Base-by-base conservation (phyloP, 2,113 vertebrate genomes). In the Callospermophilus lateralis region DNA sequence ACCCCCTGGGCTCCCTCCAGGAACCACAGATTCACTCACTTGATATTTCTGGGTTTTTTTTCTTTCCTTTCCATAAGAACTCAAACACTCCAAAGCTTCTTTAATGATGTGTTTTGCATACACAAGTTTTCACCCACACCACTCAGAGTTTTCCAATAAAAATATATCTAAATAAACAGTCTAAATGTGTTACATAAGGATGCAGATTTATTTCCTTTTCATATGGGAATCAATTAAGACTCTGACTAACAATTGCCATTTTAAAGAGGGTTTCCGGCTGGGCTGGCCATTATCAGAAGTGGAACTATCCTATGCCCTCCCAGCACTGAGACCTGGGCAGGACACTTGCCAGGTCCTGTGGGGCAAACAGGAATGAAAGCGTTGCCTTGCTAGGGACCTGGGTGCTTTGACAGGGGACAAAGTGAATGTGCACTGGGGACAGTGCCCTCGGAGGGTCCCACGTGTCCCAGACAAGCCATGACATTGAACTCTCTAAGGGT, bases 81-180 rank as follows among this genome's bases (percentile, higher is more conserved):
- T 83, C 12, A 45, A 84, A 42, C 30, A 80, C 91, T 55, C 45
- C 63, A 63, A n/a, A 55, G 37, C 81, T 34, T 67, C 80, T 74
- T 76, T 42, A 87, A 81, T 86, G 55, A 87, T 76, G 48, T 91
- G 76, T 87, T 91, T 91, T 96, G 76, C 79, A 94, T 48, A 87
- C 8, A 94, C 87, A 87, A 68, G 55, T 74, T 30, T 81, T 91
- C 45, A 87, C 67, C 81, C 84, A 91, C 68, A 87, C 80, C 58
- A 76, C 81, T 76, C 70, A 15, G 42, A 48, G 88, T 79, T 94
- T 96, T 81, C 92, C 81, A 93, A 79, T 93, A 80, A 85, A 73
- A 96, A 61, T 15, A 63, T 77, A 85, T 93, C 73, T 79, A 87
- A 90, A 90, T 81, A 90, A 96, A 90, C 65, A 96, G 67, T 58